Conservation (phyloP, 64 coral and sea anemone species). For the Montipora efflorescens region DNA sequence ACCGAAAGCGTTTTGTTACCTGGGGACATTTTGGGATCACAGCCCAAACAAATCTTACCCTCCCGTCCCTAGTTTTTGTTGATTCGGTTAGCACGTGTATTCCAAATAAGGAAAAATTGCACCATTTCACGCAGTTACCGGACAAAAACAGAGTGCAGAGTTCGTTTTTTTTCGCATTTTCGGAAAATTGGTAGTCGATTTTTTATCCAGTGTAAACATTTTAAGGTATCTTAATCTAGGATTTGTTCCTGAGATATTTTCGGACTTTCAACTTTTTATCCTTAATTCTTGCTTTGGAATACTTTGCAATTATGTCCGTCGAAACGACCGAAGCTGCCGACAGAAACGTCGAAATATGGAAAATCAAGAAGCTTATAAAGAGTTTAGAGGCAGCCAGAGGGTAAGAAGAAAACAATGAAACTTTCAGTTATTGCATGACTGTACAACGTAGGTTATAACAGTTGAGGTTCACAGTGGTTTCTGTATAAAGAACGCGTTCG, state of each 20-base stretch:
- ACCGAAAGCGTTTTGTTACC: not conserved
- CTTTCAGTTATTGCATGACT: not conserved
- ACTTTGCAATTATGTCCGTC: conserved; percentile 9
- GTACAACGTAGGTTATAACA: too few species aligned
- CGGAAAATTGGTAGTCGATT: not conserved
- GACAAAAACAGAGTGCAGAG: not conserved
- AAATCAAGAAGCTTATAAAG: conserved; percentile 99
- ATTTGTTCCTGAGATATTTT: not conserved
- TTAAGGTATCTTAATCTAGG: not conserved
- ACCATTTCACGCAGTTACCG: conserved; percentile 60
- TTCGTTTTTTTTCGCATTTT: not conserved
- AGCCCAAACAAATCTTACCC: not conserved
- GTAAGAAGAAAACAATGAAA: conserved; percentile 46
- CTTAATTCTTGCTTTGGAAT: not conserved
- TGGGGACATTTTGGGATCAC: too few species aligned
- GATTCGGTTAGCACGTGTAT: conserved; percentile 61
- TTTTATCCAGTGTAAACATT: not conserved
- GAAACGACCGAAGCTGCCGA: conserved; percentile 94
- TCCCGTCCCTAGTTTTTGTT: not conserved
- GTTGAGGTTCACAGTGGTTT: too few species aligned
- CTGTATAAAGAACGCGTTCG: too few species aligned
- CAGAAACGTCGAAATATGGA: conserved; percentile 99
- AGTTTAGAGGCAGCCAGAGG: conserved; percentile 99
- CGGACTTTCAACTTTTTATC: not conserved
- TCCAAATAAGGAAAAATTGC: conserved; percentile 88